Conservation (phyloP, 2,113 vertebrate genomes). For the Myiozetetes cayanensis region DNA sequence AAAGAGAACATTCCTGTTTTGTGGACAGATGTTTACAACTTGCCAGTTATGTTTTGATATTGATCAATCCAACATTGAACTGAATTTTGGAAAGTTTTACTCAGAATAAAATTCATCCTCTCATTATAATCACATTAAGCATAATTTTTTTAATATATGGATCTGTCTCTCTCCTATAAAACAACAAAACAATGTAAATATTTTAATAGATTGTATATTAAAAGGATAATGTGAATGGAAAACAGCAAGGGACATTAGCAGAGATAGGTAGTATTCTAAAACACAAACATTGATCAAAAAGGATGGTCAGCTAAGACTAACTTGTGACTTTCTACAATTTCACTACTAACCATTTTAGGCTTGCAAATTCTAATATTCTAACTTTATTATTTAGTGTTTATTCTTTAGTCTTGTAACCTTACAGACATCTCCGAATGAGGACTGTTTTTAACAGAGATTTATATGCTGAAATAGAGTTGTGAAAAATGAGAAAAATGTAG, state of each 20-base stretch:
- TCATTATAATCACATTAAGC: neutral
- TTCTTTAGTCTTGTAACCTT: neutral
- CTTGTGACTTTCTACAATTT: neutral
- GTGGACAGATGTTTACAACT: neutral
- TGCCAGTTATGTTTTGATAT: neutral
- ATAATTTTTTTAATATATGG: neutral
- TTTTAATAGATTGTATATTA: neutral
- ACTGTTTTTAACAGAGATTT: neutral
- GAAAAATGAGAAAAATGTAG: neutral
- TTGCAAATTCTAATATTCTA: neutral
- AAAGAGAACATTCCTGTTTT: neutral
- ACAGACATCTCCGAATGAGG: neutral
- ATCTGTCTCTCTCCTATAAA: neutral
- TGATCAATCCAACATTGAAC: neutral
- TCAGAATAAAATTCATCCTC: neutral
- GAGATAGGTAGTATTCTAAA: neutral
- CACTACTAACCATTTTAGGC: neutral
- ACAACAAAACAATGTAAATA: neutral
- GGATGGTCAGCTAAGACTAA: neutral
- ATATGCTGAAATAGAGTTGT: neutral
- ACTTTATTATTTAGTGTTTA: neutral
- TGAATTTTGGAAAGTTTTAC: neutral
- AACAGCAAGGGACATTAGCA: neutral
- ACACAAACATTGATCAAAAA: neutral
- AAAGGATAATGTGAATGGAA: neutral